Base-by-base conservation (phyloP, 2,888 invertebrate genomes). In the Meteorus colon region DNA sequence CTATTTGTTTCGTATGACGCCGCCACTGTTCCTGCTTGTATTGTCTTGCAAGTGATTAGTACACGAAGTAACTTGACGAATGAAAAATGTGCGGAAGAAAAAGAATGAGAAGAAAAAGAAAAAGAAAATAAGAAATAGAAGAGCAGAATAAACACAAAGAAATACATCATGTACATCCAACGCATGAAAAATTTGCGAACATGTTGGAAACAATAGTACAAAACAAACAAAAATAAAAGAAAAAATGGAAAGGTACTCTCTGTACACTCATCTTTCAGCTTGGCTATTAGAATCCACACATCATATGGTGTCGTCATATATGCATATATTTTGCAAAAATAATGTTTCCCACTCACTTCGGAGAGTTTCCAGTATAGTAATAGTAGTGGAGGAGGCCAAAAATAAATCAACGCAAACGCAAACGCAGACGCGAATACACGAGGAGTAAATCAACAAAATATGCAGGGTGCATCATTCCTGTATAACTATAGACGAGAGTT, bases 161-260 rank as follows among this genome's bases (percentile, higher is more conserved):
- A 4, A 48, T 10, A 45, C 45, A 48, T 48, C 2, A 19, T 19
- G 24, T 6, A 41, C 41, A 48, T 16, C n/a, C 48, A 24, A 55
- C 55, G 55, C 55, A 55, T 55, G 19, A 19, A 19, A 55, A 55
- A 55, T 55, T 55, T 19, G 19, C 8, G 24, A 65, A 34, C 55
- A 55, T 48, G 19, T 66, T 45, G 41, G 59, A 27, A 69, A 65
- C 24, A 67, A 31, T 65, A 65, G 16, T 19, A 59, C 8, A 24
- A 19, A 24, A 55, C 19, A 24, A 55, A 55, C 2, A 55, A 8
- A 55, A 51, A 62, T 62, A 31, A 51, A 27, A 48, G 34, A 62
- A 45, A 16, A 65, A 67, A 75, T 76, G 77, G 69, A 41, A 48
- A 78, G 80, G 78, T 62, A 81, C 80, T 81, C 80, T 81, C 78